A percentile compares a stretch with the other conserved stretches of the same genome.
Evolutionary conservation across 2,888 invertebrate genomes (phyloP).

Genomic region (Phengaris arion): DNA sequence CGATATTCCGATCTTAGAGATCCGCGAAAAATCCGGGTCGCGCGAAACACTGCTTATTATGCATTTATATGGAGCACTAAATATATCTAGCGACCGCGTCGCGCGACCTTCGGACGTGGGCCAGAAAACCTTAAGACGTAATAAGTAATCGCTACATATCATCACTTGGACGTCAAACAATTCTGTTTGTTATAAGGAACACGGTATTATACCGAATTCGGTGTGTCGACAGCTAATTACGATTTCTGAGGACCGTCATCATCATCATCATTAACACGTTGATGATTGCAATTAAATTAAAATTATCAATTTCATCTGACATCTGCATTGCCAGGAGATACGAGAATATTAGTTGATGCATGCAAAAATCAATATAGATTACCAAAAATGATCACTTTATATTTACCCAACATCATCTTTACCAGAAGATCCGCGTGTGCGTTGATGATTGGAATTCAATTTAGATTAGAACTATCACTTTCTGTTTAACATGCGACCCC

Average conservation of each 20-base stretch:
- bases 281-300: not conserved
- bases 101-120: too few relatives aligned
- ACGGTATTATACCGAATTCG: constrained; percentile 31
- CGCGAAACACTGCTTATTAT: too few relatives aligned
- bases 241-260: not conserved
- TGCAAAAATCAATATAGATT: too few relatives aligned
- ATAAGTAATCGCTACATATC: constrained; percentile 27
- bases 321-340: too few relatives aligned
- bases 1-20: too few relatives aligned
- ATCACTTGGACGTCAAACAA: constrained; percentile 31
- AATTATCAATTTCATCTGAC: not conserved
- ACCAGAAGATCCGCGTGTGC: not conserved
- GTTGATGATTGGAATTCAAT: not conserved
- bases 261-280: not conserved
- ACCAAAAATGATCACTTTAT: too few relatives aligned
- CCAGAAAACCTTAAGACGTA: too few relatives aligned
- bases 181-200: constrained; percentile 39
- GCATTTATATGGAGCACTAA: too few relatives aligned
- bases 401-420: too few relatives aligned
- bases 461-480: constrained; percentile 2
- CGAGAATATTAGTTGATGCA: too few relatives aligned
- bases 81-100: too few relatives aligned
- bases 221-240: constrained; percentile 16
- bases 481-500: not conserved
- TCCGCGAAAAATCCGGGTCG: too few relatives aligned